Conservation (phyloP, 2,113 vertebrate genomes). For the Melanotaenia duboulayi region DNA sequence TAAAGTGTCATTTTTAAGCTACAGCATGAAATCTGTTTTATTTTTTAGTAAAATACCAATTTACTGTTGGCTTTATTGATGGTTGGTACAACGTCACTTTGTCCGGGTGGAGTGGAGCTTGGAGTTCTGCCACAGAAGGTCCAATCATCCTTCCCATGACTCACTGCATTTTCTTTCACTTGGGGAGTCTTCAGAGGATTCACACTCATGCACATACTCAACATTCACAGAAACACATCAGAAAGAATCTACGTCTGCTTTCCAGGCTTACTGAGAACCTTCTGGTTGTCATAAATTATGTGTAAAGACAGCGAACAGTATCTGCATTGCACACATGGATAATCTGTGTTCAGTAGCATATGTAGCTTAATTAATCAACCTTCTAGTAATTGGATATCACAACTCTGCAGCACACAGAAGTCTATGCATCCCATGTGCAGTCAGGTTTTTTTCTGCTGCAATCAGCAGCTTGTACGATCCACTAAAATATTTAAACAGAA, state of each 20-base stretch:
- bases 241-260: background rate
- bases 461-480: background rate
- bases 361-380: slow-evolving; percentile 6
- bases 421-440: background rate
- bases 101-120: slow-evolving; percentile 3
- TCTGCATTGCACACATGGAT: background rate
- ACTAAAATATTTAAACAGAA: background rate
- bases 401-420: background rate
- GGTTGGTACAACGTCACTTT: background rate
- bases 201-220: background rate
- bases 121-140: slow-evolving; percentile 4
- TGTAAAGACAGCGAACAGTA: background rate
- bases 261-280: background rate
- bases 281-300: slow-evolving; percentile 7
- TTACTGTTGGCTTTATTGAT: slow-evolving; percentile 4
- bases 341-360: background rate
- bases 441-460: too few relatives aligned
- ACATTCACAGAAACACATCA: background rate
- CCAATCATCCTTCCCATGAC: slow-evolving; percentile 10
- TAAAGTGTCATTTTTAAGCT: too few relatives aligned
- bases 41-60: background rate
- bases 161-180: background rate
- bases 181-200: slow-evolving; percentile 2
- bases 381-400: background rate
- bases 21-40: too few relatives aligned